A percentile compares a stretch with the other conserved stretches of the same genome.
These are phyloP conservation scores for Dendrolimus pini DNA, from an alignment of 2,888 invertebrate species.

Conservation along the genomic window DNA sequence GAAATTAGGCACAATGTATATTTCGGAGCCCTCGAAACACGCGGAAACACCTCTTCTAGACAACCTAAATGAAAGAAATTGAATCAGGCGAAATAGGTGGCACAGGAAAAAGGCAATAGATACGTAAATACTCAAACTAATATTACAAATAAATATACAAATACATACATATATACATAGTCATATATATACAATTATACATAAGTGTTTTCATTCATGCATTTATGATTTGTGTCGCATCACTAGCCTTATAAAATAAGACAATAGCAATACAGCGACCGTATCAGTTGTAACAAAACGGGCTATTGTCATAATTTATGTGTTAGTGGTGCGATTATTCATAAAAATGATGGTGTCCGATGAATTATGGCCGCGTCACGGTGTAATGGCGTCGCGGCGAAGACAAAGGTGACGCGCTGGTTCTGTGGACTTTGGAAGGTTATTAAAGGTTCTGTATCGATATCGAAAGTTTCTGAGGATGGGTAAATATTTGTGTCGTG, in stretches of 20 bases:
- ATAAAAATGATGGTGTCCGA: slow-evolving; percentile 26
- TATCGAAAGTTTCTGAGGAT: background rate
- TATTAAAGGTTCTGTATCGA: slow-evolving; percentile 17
- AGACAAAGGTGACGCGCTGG: slow-evolving; percentile 37
- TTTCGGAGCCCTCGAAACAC: too few relatives aligned
- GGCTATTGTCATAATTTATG: background rate
- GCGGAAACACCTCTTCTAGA: too few relatives aligned
- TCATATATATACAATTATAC: too few relatives aligned
- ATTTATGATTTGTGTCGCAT: background rate
- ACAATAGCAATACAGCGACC: background rate
- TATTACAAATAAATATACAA: too few relatives aligned
- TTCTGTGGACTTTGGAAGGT: background rate
- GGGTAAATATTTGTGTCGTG: too few relatives aligned
- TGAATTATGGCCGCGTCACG: slow-evolving; percentile 39
- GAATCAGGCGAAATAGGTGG: too few relatives aligned
- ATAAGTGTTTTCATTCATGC: too few relatives aligned
- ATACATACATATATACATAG: too few relatives aligned
- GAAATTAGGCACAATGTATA: too few relatives aligned
- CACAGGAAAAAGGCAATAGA: too few relatives aligned
- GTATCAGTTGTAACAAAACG: background rate
- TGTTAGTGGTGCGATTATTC: slow-evolving; percentile 15
- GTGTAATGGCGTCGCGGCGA: slow-evolving; percentile 33
- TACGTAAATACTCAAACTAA: too few relatives aligned
- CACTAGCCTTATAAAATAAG: background rate
- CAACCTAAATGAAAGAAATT: too few relatives aligned